Conservation (phyloP, 1,140 invertebrate species). For the Drosophila repletoides region DNA sequence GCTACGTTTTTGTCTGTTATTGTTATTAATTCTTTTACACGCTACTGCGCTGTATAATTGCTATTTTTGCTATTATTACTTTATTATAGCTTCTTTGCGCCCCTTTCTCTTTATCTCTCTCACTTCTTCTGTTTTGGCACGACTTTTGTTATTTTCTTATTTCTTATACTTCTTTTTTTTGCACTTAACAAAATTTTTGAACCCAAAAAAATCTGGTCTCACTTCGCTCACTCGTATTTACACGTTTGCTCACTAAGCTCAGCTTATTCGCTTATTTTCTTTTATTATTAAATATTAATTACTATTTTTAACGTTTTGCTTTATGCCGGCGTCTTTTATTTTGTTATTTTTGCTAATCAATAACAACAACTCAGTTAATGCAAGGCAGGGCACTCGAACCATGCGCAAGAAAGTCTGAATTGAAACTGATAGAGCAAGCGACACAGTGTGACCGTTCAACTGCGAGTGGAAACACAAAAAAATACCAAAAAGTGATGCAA, state of each 20-base stretch:
- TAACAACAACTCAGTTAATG: constrained; percentile 40
- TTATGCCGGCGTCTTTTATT: constrained; percentile 33
- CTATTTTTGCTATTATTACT: constrained; percentile 38
- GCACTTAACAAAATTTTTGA: constrained; percentile 48
- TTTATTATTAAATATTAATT: too few relatives aligned
- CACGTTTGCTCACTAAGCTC: constrained; percentile 26
- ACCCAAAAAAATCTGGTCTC: constrained; percentile 34
- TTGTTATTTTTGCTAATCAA: constrained; percentile 45
- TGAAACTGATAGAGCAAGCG: constrained; percentile 28
- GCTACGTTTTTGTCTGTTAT: constrained; percentile 41
- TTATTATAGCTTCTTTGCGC: constrained; percentile 22
- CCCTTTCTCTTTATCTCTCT: constrained; percentile 8
- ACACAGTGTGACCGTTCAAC: constrained; percentile 20
- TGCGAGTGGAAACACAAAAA: not conserved
- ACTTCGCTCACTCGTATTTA: constrained; percentile 40
- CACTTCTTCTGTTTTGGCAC: constrained; percentile 36
- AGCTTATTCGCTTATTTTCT: constrained; percentile 21
- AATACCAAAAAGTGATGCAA: not conserved
- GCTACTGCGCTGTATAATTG: constrained; percentile 41
- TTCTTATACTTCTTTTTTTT: too few relatives aligned
- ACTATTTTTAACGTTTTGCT: constrained; percentile 7
- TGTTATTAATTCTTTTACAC: constrained; percentile 48
- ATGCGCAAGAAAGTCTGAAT: constrained; percentile 40
- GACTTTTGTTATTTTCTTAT: constrained; percentile 13
- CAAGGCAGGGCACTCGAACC: constrained; percentile 16